Evolutionary conservation across 2,797 vertebrate genomes (phyloP), one percentile per base, ranked within the genome.

Genomic region (Tachyglossus aculeatus): DNA sequence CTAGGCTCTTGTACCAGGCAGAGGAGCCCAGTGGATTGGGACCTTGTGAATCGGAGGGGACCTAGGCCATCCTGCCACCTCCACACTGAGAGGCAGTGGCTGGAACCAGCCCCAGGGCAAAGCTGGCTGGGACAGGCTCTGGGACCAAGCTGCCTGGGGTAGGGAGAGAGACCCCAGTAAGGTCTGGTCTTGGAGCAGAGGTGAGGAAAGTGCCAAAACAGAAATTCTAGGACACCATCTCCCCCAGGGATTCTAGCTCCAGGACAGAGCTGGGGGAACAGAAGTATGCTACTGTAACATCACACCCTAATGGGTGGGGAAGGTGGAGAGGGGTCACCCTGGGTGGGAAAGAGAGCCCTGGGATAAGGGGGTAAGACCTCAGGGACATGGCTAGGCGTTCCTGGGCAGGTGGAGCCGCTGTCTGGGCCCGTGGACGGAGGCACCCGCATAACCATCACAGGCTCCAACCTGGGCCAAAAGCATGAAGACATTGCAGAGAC

Each of bases 401-500:
- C 82, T 83, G 80, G 80, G 59, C 85, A 98, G 98, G 95, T 98
- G 33, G 96, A 97, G 76, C 98, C 97, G 1, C 91, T 97, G 63
- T 96, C 96, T 5, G 96, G 97, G 27, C 91, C 96, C 73, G 72
- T 96, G 70, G 97, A 98, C 29, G 98, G 97, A 53, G 95, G 96
- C 38, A 98, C 97, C 47, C 83, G 89, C 66, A 89, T 99, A 67
- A 99, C 96, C 84, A 96, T 98, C 86, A 94, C 93, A 32, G 98
- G 98, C 77, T 99, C 97, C 71, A 98, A 99, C 91, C 92, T 99
- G 82, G 98, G 98, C 52, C 98, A 98, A 86, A 96, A 96, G 67
- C 92, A 96, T 12, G 93, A 95, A 67, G 97, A 99, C 69, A 95
- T 99, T 85, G 88, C 95, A 54, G 86, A 93, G 84, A 96, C 93